Percentiles rank a stretch among this genome's conserved stretches.
These are phyloP conservation scores for Matsumurasca onukii DNA, from an alignment of 1,140 invertebrate species.

Conservation along the genomic window DNA sequence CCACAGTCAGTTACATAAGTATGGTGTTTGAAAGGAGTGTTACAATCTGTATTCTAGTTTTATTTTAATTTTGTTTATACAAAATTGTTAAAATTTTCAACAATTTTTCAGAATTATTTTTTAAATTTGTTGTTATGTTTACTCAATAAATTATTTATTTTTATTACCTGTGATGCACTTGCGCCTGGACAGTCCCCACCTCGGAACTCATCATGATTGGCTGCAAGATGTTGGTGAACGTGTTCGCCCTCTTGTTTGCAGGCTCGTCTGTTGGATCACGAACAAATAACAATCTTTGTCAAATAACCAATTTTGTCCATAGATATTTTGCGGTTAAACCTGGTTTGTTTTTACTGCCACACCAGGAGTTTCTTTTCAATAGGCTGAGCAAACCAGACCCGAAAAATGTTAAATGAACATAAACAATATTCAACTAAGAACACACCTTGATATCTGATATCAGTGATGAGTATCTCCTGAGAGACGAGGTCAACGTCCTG, in stretches of 20 bases:
- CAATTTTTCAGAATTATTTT: no score
- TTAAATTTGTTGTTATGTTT: no score
- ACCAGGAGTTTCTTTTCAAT: no score
- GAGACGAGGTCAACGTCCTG: conserved; percentile 93
- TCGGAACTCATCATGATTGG: conserved; percentile 55
- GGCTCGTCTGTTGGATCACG: conserved; percentile 54
- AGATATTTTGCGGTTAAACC: no score
- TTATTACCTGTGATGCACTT: conserved; percentile 69
- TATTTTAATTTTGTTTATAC: neutral
- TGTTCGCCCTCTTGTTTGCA: conserved; percentile 72
- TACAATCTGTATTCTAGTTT: neutral
- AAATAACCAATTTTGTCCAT: no score
- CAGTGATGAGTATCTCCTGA: conserved; percentile 84
- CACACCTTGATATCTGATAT: conserved; percentile 74
- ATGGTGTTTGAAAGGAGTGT: neutral
- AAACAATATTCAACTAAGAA: no score
- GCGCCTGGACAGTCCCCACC: conserved; percentile 66
- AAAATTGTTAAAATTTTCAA: no score
- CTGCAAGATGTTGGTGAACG: conserved; percentile 88
- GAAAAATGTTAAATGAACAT: no score
- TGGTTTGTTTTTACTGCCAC: no score
- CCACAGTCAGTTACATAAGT: neutral
- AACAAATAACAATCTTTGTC: neutral
- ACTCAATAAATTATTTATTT: no score
- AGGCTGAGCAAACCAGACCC: no score